Evolutionary conservation across 2,113 vertebrate species (phyloP).

Genomic region (Eolophus roseicapilla): DNA sequence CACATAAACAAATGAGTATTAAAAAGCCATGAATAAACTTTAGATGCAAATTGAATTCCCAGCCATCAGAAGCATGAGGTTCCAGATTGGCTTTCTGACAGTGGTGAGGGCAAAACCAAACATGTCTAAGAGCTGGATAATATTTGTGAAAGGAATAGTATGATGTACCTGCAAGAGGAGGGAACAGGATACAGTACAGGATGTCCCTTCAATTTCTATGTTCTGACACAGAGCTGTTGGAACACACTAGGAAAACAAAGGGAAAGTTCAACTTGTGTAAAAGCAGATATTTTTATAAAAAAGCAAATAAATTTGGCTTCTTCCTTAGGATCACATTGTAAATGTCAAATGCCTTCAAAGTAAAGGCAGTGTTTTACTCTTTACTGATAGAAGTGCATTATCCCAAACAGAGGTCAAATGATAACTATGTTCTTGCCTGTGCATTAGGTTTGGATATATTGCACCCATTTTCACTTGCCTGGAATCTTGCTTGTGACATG

Average conservation of each 20-base stretch:
- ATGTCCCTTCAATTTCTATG: background rate
- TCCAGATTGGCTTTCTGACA: background rate
- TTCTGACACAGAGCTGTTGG: background rate
- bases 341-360: background rate
- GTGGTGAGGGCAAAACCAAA: rapidly evolving
- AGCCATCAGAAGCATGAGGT: rapidly evolving
- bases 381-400: background rate
- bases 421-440: background rate
- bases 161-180: background rate
- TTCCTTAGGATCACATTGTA: background rate
- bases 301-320: background rate
- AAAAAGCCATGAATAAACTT: background rate
- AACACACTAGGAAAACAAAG: background rate
- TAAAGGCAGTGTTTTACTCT: background rate
- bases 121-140: background rate
- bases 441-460: background rate
- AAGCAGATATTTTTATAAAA: background rate
- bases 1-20: background rate
- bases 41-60: background rate
- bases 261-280: background rate
- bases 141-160: background rate
- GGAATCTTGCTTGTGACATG: background rate
- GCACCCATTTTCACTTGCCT: background rate
- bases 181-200: background rate
- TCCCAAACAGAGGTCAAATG: background rate